Conservation (phyloP, 2,797 vertebrate species). For the Lates japonicus region DNA sequence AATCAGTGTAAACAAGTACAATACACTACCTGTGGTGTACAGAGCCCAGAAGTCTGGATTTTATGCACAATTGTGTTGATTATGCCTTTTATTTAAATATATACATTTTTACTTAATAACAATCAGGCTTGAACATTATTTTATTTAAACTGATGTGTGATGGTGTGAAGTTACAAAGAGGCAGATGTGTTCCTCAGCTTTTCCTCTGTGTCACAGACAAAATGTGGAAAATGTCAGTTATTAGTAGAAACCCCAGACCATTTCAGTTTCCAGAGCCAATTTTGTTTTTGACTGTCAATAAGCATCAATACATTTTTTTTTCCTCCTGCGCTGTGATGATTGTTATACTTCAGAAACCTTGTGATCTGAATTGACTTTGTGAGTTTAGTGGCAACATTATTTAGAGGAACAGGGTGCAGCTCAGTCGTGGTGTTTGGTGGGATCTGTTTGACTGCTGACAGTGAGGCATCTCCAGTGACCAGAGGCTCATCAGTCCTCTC, state of each 20-base stretch:
- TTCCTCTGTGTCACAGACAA: too few species aligned
- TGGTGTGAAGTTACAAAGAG: background rate
- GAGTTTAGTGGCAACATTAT: background rate
- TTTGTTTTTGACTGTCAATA: background rate
- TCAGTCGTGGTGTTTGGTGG: background rate
- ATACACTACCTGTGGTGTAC: background rate
- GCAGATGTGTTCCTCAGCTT: background rate
- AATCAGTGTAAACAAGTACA: conserved; percentile 1
- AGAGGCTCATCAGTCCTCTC: background rate
- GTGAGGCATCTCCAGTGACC: conserved; percentile 8
- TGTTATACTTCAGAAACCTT: background rate
- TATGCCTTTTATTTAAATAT: background rate
- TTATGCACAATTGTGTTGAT: conserved; percentile 23
- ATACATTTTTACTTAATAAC: conserved; percentile 22
- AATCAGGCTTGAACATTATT: conserved; percentile 46
- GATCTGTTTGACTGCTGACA: conserved; percentile 6
- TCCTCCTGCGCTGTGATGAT: conserved; percentile 22
- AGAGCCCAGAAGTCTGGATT: conserved; percentile 39
- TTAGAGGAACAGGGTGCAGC: background rate
- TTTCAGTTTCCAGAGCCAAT: background rate
- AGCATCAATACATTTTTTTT: background rate
- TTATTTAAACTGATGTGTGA: conserved; percentile 10
- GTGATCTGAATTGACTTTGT: background rate
- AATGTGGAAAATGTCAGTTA: background rate
- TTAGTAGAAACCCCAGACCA: background rate